Evolutionary conservation across 2,797 vertebrate genomes (phyloP).

Genomic region (Knipowitschia caucasica): DNA sequence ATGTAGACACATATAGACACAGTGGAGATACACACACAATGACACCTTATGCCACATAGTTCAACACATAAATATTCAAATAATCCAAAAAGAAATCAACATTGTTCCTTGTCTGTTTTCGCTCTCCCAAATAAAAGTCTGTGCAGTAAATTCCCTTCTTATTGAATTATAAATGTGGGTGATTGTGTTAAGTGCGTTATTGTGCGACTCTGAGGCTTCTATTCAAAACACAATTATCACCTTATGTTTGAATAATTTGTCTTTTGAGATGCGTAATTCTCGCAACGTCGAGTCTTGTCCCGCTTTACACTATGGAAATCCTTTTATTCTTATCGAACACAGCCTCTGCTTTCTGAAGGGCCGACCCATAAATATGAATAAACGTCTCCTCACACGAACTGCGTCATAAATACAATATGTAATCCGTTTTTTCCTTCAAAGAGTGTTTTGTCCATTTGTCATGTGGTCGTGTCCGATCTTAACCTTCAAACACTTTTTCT

Average conservation of each 20-base stretch:
- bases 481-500: background rate
- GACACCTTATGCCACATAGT: too few relatives aligned
- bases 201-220: background rate
- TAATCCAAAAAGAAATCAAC: too few relatives aligned
- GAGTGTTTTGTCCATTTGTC: constrained; percentile 17
- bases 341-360: constrained; percentile 18
- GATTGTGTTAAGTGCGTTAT: too few relatives aligned
- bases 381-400: constrained; percentile 16
- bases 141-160: too few relatives aligned
- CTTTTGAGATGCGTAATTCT: background rate
- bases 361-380: constrained; percentile 16
- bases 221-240: background rate
- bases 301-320: background rate
- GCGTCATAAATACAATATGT: constrained; percentile 11
- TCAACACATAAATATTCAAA: too few relatives aligned
- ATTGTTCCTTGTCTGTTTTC: too few relatives aligned
- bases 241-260: background rate
- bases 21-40: too few relatives aligned
- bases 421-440: constrained; percentile 19
- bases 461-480: constrained; percentile 13
- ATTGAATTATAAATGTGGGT: too few relatives aligned
- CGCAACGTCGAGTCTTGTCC: background rate
- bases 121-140: too few relatives aligned
- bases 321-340: constrained; percentile 9
- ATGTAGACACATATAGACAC: too few relatives aligned